Conservation (phyloP, 2,797 vertebrate genomes). For the Neoniphon sammara region DNA sequence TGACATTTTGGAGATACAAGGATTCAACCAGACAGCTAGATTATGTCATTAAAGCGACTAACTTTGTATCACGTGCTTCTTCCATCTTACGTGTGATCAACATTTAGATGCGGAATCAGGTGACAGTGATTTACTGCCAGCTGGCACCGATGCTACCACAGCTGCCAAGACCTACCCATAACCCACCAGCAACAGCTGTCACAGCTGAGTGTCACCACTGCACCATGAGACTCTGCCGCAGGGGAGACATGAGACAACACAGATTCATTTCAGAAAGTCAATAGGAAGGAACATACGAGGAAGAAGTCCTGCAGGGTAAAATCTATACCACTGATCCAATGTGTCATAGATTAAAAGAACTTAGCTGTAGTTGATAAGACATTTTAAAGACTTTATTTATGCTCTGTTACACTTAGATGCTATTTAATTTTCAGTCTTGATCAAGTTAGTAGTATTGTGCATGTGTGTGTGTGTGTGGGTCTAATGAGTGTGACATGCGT, state of each 20-base stretch:
- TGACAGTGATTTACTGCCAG: slow-evolving; percentile 56
- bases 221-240: slow-evolving; percentile 19
- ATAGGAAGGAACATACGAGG: background rate
- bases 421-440: slow-evolving; percentile 67
- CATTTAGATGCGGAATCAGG: slow-evolving; percentile 57
- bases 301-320: slow-evolving; percentile 17
- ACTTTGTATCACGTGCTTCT: slow-evolving; percentile 11
- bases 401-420: slow-evolving; percentile 71
- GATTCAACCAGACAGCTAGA: too few species aligned
- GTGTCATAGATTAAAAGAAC: slow-evolving; percentile 2
- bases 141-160: slow-evolving; percentile 68
- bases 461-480: slow-evolving; percentile 62
- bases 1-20: too few species aligned
- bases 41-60: background rate
- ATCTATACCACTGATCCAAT: slow-evolving; percentile 23
- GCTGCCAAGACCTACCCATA: slow-evolving; percentile 70
- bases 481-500: slow-evolving; percentile 63
- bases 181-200: slow-evolving; percentile 72
- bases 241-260: background rate
- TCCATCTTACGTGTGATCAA: slow-evolving; percentile 28
- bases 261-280: background rate
- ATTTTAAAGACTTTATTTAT: slow-evolving; percentile 63
- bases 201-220: slow-evolving; percentile 60
- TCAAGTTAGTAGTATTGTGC: slow-evolving; percentile 63
- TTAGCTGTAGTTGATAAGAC: slow-evolving; percentile 30